Percentiles rank a stretch among this genome's conserved stretches.
Conservation (phyloP, 2,888 invertebrate species). For the Rhyacophila evoluta region DNA sequence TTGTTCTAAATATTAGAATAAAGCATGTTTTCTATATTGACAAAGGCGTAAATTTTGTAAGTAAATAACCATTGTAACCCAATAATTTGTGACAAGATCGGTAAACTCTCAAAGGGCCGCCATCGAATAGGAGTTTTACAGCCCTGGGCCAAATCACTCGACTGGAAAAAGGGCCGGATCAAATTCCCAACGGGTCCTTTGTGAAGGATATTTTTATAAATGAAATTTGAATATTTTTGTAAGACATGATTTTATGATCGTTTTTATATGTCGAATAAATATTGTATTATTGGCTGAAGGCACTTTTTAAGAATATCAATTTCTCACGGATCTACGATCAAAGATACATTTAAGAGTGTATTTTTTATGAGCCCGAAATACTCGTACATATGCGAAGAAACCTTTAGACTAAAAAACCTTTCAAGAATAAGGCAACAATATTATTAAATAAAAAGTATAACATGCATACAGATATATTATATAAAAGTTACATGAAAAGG, state of each 20-base stretch:
- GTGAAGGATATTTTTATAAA: constrained; percentile 24
- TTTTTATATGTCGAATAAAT: constrained; percentile 24
- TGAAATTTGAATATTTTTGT: constrained; percentile 24
- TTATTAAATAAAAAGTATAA: neutral
- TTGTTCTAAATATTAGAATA: too few relatives aligned
- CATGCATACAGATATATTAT: too few relatives aligned
- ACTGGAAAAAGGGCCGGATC: constrained; percentile 19
- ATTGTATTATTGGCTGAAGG: constrained; percentile 16
- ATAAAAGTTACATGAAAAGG: too few relatives aligned
- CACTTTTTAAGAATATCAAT: constrained; percentile 20
- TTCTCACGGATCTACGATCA: constrained; percentile 6
- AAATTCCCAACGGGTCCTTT: constrained; percentile 22
- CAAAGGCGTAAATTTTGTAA: too few relatives aligned
- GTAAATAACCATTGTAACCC: too few relatives aligned
- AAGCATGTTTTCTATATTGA: too few relatives aligned
- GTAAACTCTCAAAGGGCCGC: neutral
- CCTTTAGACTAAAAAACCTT: neutral
- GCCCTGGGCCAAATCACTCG: constrained; percentile 22
- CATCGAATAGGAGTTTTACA: neutral
- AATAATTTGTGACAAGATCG: too few relatives aligned
- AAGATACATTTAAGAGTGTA: constrained; percentile 10
- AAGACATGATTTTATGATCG: constrained; percentile 22
- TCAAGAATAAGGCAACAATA: neutral
- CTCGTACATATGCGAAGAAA: neutral
- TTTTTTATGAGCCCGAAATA: neutral